Percentiles rank a stretch among this genome's conserved stretches.
phyloP scores from a whole-genome alignment of 2,113 vertebrate species.

The Ceratotherium simum region DNA sequence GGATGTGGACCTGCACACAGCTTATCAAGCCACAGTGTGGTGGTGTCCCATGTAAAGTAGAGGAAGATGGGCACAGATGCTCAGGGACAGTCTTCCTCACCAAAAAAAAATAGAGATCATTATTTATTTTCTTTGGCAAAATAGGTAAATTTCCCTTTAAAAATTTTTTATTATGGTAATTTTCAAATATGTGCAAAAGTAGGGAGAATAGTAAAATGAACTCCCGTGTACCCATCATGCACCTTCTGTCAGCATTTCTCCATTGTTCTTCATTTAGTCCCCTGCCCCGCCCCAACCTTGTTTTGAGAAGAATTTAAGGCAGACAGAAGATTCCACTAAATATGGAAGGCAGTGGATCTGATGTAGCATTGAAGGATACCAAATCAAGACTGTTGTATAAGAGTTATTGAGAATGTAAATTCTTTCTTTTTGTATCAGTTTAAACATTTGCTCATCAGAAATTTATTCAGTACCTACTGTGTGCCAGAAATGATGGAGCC shows the following conservation, averaged over 20 bases:
- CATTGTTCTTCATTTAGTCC: neutral
- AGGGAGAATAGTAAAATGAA: neutral
- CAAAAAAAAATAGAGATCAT: neutral
- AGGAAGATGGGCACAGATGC: no score
- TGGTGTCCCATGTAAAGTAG: no score
- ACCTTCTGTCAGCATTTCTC: neutral
- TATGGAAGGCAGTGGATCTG: neutral
- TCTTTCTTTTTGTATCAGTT: neutral
- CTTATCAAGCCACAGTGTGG: no score
- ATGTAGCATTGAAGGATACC: neutral
- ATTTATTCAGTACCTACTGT: neutral
- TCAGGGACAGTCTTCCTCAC: no score
- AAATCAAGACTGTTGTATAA: neutral
- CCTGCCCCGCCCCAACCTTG: neutral
- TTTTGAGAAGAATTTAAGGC: slow-evolving; percentile 3
- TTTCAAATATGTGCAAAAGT: neutral
- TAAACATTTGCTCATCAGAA: neutral
- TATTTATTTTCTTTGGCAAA: neutral
- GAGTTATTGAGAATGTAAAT: neutral
- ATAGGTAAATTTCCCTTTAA: neutral
- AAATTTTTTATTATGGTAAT: neutral
- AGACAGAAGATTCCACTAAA: neutral
- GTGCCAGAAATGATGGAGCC: neutral
- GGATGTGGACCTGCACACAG: no score
- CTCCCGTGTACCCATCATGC: neutral